Conservation (phyloP, 64 coral and sea anemone genomes). For the Porites lutea region DNA sequence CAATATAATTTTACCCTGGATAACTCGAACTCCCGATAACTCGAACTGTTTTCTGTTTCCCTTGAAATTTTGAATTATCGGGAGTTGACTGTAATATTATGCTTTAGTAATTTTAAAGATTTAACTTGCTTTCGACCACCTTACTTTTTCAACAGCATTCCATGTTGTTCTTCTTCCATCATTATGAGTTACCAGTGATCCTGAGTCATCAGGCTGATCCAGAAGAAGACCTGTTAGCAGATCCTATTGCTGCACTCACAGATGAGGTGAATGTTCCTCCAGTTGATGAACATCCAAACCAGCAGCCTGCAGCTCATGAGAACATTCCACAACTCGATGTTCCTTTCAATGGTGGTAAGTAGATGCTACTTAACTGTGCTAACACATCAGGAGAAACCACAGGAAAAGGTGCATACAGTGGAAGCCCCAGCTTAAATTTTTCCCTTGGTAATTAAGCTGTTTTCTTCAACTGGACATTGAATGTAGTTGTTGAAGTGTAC, state of each 20-base stretch:
- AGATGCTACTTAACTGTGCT: neutral
- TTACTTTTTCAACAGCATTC: constrained; percentile 80
- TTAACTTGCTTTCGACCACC: neutral
- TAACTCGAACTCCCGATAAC: too few relatives aligned
- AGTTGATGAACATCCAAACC: constrained; percentile 1
- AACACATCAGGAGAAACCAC: neutral
- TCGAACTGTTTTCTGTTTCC: too few relatives aligned
- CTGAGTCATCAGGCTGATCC: constrained; percentile 80
- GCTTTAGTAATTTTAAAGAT: neutral
- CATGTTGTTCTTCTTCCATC: constrained; percentile 98
- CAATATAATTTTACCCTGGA: too few relatives aligned
- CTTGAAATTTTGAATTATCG: too few relatives aligned
- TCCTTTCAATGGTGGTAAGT: constrained; percentile 4
- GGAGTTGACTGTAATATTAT: too few relatives aligned
- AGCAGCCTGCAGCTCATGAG: neutral
- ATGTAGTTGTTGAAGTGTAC: too few relatives aligned
- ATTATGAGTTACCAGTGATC: constrained; percentile 97
- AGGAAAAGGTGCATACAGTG: neutral
- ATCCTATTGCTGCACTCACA: constrained; percentile 84
- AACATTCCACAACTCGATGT: neutral
- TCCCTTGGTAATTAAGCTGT: too few relatives aligned
- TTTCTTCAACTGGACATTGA: too few relatives aligned
- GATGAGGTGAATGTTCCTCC: constrained; percentile 76
- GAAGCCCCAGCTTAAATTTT: too few relatives aligned
- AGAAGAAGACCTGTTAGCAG: constrained; percentile 81